A percentile compares a stretch with the other conserved stretches of the same genome.
Evolutionary conservation across 2,113 vertebrate species (phyloP).

Genomic region (Trogon melanurus): DNA sequence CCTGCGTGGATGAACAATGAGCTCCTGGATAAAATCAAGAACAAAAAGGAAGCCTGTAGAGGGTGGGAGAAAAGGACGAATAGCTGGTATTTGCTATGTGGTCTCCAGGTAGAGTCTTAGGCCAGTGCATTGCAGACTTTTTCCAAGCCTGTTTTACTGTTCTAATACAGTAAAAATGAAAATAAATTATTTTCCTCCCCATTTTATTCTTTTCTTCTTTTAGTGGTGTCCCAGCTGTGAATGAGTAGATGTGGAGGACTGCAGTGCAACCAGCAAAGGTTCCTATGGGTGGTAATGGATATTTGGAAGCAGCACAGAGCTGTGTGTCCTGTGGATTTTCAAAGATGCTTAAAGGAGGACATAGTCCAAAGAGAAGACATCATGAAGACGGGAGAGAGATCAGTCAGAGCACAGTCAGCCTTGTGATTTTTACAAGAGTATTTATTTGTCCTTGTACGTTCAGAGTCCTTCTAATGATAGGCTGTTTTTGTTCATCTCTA

Average conservation of each 20-base stretch:
- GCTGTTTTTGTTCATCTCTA: not conserved
- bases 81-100: not conserved
- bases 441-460: not conserved
- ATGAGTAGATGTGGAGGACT: not conserved
- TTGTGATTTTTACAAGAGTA: not conserved
- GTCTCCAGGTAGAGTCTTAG: not conserved
- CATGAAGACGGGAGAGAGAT: not conserved
- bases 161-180: not conserved
- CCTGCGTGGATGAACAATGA: no score
- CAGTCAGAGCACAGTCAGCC: not conserved
- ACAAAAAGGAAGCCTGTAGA: no score
- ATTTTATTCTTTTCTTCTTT: not conserved
- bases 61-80: no score
- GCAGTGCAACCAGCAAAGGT: not conserved
- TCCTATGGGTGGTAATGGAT: not conserved
- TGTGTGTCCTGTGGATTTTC: not conserved
- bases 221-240: not conserved
- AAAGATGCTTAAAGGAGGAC: not conserved
- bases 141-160: not conserved
- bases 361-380: not conserved
- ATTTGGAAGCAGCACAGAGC: not conserved
- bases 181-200: fast-evolving
- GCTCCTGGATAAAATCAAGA: no score
- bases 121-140: not conserved
- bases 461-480: not conserved